Base-by-base conservation (phyloP, 2,888 invertebrate species). In the Mimumesa dahlbomi region DNA sequence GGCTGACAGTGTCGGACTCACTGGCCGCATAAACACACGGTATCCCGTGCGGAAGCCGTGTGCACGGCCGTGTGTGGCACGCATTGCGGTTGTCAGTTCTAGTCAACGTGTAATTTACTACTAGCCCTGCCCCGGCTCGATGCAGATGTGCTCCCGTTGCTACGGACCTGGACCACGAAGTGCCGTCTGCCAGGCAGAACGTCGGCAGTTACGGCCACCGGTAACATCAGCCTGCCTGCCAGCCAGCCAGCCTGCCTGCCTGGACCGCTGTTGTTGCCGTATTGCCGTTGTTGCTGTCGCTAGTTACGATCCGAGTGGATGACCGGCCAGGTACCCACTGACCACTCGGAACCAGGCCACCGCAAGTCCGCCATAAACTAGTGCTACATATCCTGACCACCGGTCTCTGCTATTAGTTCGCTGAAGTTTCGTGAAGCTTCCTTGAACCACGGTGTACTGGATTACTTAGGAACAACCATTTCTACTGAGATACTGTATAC, bases 81-180 rank as follows among this genome's bases (percentile, higher is more conserved):
- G 84, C 84, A 85, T 85, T 87, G 86, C 83, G 79, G 81, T 83
- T 87, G 87, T 87, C 87, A 86, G 85, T 75, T 81, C 84, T 83
- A 86, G 86, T 86, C 86, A 86, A 83, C 87, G 85, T 77, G 85
- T 87, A 86, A 87, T 87, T 87, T 87, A 87, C 85, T 83, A 80
- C 85, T 83, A 80, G 73, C 77, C 75, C 66, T 54, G 73, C 67
- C 56, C 50, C 69, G 68, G 63, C 63, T 67, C 73, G 81, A 78
- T 83, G 82, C 75, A 78, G 77, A 74, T 83, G 81, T 80, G 77
- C n/a, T n/a, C 77, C 69, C 77, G 63, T 53, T 66, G 65, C 54
- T 65, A 34, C 29, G 58, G 52, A 43, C 58, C 71, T 66, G 74
- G 71, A 57, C 73, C 71, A 38, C 46, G 49, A 38, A 63, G 54